phyloP scores from a whole-genome alignment of 2,797 vertebrate genomes.

The Mycteria americana region DNA sequence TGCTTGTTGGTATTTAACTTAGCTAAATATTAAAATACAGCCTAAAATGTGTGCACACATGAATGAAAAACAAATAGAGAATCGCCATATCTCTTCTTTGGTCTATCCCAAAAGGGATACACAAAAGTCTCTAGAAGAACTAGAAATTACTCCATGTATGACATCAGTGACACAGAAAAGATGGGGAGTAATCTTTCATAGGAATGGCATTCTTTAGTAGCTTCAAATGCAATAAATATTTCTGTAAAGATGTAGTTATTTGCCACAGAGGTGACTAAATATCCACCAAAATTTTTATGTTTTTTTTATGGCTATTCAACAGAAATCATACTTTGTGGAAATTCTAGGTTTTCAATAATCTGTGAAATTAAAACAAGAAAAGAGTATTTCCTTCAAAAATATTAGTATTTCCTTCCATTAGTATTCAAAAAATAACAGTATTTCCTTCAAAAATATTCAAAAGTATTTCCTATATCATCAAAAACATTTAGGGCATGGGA shows the following conservation, averaged over 20 bases:
- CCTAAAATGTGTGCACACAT: background rate
- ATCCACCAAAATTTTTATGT: rapidly evolving
- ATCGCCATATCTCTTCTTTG: rapidly evolving
- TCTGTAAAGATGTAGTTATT: background rate
- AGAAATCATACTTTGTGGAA: rapidly evolving
- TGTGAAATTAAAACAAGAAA: background rate
- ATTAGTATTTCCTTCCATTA: background rate
- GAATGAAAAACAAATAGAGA: background rate
- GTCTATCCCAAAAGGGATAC: background rate
- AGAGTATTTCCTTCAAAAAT: background rate
- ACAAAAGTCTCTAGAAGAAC: background rate
- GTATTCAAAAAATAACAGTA: no score
- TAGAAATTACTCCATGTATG: background rate
- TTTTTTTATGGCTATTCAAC: background rate
- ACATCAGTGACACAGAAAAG: background rate
- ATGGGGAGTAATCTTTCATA: background rate
- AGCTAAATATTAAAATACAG: background rate
- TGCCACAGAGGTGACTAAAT: background rate
- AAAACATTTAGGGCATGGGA: background rate
- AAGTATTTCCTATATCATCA: background rate
- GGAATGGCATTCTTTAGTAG: background rate
- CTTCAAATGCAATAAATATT: background rate
- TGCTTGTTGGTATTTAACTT: background rate
- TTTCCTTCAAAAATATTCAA: no score
- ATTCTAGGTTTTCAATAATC: background rate